phyloP scores from a whole-genome alignment of 1,140 invertebrate species.

The Lethrus apterus region DNA sequence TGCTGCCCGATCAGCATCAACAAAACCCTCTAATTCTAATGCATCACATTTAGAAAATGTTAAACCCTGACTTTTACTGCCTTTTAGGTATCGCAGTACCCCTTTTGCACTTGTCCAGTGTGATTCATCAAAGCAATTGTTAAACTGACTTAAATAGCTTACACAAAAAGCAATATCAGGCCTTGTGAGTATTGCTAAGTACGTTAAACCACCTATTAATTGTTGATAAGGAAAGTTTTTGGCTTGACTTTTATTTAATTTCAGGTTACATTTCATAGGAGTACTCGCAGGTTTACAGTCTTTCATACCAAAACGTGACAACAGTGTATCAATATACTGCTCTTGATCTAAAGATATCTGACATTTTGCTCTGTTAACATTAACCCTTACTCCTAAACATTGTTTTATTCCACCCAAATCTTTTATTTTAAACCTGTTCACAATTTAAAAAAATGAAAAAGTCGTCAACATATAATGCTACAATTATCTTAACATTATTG shows the following conservation, averaged over 20 bases:
- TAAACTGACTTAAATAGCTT: conserved; percentile 37
- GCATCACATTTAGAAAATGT: conserved; percentile 5
- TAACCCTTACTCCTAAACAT: conserved; percentile 1
- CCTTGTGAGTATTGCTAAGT: conserved; percentile 39
- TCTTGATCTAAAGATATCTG: conserved; percentile 2
- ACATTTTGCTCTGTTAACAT: not conserved
- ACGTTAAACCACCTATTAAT: conserved; percentile 32
- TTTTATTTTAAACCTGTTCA: conserved; percentile 16
- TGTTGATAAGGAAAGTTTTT: conserved; percentile 16
- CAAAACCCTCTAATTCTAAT: conserved; percentile 26
- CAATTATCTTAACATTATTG: not conserved
- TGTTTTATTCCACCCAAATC: not conserved
- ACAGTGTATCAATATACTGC: not conserved
- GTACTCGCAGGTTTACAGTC: not conserved
- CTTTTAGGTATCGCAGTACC: conserved; percentile 41
- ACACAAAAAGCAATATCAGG: no score
- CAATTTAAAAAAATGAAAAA: conserved; percentile 19
- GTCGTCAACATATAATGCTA: conserved; percentile 17
- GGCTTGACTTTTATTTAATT: conserved; percentile 5
- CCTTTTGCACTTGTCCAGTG: conserved; percentile 40
- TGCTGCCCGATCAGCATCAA: conserved; percentile 40
- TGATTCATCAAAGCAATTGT: conserved; percentile 26
- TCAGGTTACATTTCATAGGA: conserved; percentile 25
- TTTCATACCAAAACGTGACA: not conserved
- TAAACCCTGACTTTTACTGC: conserved; percentile 31